These are phyloP conservation scores for Craseonycteris thonglongyai DNA, from an alignment of 2,113 vertebrate species.

Conservation along the genomic window DNA sequence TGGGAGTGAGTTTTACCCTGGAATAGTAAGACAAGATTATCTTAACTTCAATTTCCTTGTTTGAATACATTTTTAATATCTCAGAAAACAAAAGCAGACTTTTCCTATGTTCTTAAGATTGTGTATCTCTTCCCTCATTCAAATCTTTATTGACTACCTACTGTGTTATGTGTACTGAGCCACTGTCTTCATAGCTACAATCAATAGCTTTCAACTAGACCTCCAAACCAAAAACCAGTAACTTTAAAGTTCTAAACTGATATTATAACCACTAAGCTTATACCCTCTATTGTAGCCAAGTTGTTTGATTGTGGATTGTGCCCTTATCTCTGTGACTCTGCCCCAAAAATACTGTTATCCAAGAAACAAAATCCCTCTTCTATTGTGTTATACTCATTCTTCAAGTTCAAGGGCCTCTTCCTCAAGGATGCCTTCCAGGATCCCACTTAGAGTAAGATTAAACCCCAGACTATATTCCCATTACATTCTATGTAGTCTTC, in stretches of 20 bases:
- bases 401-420: not conserved
- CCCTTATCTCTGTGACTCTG: not conserved
- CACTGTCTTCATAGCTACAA: not conserved
- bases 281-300: not conserved
- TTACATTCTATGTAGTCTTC: not conserved
- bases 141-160: not conserved
- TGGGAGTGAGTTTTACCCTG: constrained; percentile 95
- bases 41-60: constrained; percentile 40
- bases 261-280: not conserved
- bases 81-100: constrained; percentile 42
- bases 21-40: constrained; percentile 59
- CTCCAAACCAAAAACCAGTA: not conserved
- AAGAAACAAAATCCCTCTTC: not conserved
- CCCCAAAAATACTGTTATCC: not conserved
- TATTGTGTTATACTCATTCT: not conserved
- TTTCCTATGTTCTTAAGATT: constrained; percentile 40
- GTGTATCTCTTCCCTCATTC: not conserved
- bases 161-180: not conserved
- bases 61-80: constrained; percentile 11
- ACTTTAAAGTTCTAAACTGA: not conserved
- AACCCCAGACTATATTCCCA: not conserved
- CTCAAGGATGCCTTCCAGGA: not conserved
- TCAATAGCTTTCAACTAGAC: not conserved
- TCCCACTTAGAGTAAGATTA: not conserved
- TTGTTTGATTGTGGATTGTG: not conserved